phyloP scores from a whole-genome alignment of 2,113 vertebrate species.

The Apistogramma diplotaenia region DNA sequence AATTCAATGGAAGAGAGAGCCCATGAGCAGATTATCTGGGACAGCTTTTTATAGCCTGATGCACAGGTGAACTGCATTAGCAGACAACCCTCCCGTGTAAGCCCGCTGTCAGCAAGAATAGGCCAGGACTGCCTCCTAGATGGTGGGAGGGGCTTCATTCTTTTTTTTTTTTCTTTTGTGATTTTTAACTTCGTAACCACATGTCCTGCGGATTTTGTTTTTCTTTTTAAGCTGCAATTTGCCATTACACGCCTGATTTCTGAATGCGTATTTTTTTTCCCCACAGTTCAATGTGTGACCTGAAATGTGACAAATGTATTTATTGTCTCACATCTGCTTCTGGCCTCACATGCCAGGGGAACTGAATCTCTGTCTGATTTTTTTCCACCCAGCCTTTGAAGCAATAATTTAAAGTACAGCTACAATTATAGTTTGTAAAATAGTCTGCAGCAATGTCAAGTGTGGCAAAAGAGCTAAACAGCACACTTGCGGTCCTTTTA shows the following conservation, averaged over 20 bases:
- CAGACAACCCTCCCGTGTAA: not conserved
- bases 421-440: not conserved
- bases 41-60: not conserved
- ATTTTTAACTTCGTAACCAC: not conserved
- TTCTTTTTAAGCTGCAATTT: not conserved
- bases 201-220: not conserved
- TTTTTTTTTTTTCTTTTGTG: not conserved
- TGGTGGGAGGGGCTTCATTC: not conserved
- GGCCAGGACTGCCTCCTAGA: not conserved
- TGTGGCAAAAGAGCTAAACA: not conserved
- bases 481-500: not conserved
- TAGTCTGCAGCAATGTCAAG: not conserved
- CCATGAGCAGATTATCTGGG: not conserved
- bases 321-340: conserved; percentile 20
- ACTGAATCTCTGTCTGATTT: conserved; percentile 42
- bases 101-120: not conserved
- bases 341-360: conserved; percentile 35
- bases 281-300: not conserved
- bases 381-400: conserved; percentile 25
- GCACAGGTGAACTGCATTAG: not conserved
- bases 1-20: not conserved
- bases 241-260: not conserved
- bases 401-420: not conserved
- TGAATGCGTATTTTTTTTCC: not conserved
- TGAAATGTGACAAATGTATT: not conserved